Base-by-base conservation (phyloP, 2,888 invertebrate species). In the Vanessa cardui region DNA sequence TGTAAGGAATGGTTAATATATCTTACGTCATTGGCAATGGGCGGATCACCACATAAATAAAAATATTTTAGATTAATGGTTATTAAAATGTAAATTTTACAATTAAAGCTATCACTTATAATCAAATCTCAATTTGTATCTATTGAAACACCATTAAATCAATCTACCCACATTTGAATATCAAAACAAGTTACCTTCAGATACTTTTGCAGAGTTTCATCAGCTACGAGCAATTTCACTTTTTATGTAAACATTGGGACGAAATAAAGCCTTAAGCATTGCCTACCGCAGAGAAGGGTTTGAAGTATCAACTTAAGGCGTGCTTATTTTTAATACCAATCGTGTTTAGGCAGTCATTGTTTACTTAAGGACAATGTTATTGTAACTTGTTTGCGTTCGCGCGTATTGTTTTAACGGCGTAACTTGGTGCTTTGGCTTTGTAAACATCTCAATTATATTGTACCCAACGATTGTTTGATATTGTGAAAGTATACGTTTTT, bases 301-400 rank as follows among this genome's bases (percentile, higher is more conserved):
- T 90, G 73, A 87, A 90, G 88, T 86, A 83, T 79, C 85, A 80
- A 83, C 85, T 85, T 82, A 82, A 77, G 77, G 76, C 76, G 75
- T 77, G 83, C 82, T 86, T 89, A 87, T 87, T 89, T 83, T 88
- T 87, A 86, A 87, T 84, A 82, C 82, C 78, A 80, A 78, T 80
- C 78, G 81, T 82, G 82, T 84, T 82, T 78, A 76, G 78, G 72
- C 73, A 72, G 73, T 82, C 87, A 88, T 87, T 90, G 89, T 90
- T 90, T 89, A 86, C 85, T 83, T 88, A 85, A 80, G 81, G 85
- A 88, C 86, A 86, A 83, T 83, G 86, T 88, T 89, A 83, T 85
- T 84, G 83, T 68, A 67, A 49, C 62, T 60, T 68, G 71, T 74
- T 68, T 69, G 58, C 62, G 50, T 68, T 74, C 44, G 62, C 31